A percentile compares a stretch with the other conserved stretches of the same genome.
These are phyloP conservation scores for Oceanodroma leucorhoa DNA, from an alignment of 2,797 vertebrate genomes.

Conservation along the genomic window DNA sequence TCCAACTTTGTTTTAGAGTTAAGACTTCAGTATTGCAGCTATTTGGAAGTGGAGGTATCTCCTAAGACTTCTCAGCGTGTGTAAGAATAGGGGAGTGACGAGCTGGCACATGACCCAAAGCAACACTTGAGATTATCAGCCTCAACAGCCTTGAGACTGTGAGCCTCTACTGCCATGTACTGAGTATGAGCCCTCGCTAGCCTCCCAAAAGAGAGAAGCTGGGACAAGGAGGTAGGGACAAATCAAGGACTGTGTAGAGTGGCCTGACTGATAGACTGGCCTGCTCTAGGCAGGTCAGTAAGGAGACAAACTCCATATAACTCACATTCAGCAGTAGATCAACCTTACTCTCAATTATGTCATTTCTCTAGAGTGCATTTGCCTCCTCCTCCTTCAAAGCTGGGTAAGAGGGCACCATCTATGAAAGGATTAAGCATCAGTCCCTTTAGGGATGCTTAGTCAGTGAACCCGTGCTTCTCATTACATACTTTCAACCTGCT, in stretches of 20 bases:
- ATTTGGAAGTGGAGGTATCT: neutral
- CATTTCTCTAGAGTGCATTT: neutral
- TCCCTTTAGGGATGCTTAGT: constrained; percentile 39
- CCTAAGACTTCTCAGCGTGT: neutral
- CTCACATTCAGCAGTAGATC: neutral
- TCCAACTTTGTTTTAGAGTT: neutral
- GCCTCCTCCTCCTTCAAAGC: neutral
- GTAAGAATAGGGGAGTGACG: neutral
- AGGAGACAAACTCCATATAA: neutral
- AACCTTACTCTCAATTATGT: neutral
- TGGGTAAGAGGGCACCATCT: neutral
- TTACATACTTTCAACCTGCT: constrained; percentile 21
- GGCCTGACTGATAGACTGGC: neutral
- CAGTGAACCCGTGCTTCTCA: constrained; percentile 51
- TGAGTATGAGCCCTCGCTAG: neutral
- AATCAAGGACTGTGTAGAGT: neutral
- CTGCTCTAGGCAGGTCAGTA: neutral
- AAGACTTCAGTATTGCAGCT: neutral
- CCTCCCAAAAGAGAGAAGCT: neutral
- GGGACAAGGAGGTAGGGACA: neutral
- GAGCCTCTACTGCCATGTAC: neutral
- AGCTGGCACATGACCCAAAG: neutral
- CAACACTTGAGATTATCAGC: neutral
- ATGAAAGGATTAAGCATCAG: constrained; percentile 5
- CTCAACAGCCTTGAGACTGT: neutral